Evolutionary conservation across 2,888 invertebrate genomes (phyloP), one percentile per base, ranked within the genome.

Genomic region (Cephalotes varians): DNA sequence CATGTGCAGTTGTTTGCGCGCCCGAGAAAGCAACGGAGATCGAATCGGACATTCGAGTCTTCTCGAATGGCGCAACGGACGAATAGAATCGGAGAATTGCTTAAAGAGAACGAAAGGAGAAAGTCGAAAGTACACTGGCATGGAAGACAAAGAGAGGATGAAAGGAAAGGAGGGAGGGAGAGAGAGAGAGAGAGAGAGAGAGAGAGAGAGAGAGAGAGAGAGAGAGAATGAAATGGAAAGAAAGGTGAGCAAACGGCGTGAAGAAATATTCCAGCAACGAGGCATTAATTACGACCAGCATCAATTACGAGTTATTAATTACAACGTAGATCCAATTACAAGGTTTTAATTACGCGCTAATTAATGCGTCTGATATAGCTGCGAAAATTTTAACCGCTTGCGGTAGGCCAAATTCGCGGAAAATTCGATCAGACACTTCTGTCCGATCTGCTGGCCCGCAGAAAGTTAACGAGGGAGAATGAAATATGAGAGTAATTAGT

Each of bases 401-500:
- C 54, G 76, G 76, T 5, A 56, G 21, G 25, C 40, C 77, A 40
- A 69, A 71, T 44, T 56, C 71, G 71, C 31, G 71, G 77, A 79
- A 71, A 79, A 79, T 79, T 54, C 71, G 40, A 71, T 69, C 56
- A 71, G 31, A 40, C 69, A 69, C 31, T 74, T 67, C 76, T 37
- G 37, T n/a, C 18, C 56, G 44, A 79, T 56, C 56, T 18, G 44
- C 18, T n/a, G 21, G 56, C 15, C 31, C 54, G 54, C 40, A 25
- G 31, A 56, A 71, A 71, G 54, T 56, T 71, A 69, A 31, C 51
- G 77, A 69, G 71, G 31, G 54, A 71, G 54, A 69, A 71, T 79
- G 77, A 79, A 56, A 79, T 71, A 71, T 71, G 69, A 44, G 54
- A 71, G 71, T 71, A 79, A 79, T 79, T 79, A 79, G 77, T 79